Conservation (phyloP, 2,113 vertebrate genomes). For the Brachirus orientalis region DNA sequence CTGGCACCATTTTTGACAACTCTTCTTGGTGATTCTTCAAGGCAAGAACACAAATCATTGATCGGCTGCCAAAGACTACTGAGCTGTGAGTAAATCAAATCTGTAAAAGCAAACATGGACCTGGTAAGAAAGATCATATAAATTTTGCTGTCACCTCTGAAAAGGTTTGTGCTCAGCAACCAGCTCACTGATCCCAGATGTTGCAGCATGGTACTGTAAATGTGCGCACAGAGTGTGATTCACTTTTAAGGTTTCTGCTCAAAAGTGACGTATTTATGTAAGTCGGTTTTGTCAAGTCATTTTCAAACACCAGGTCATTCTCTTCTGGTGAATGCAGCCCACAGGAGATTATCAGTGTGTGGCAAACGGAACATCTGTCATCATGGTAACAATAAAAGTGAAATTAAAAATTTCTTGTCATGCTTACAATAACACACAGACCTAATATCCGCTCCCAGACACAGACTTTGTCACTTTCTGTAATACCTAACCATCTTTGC, state of each 20-base stretch:
- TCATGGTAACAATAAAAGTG: background rate
- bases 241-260: background rate
- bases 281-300: too few species aligned
- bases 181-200: slow-evolving; percentile 11
- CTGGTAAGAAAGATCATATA: background rate
- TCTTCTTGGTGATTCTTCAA: slow-evolving; percentile 6
- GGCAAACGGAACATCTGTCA: background rate
- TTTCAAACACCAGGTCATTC: too few species aligned
- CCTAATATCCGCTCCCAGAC: too few species aligned
- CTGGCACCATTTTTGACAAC: background rate
- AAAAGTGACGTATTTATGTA: background rate
- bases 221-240: background rate
- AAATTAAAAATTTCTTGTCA: too few species aligned
- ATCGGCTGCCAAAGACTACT: slow-evolving; percentile 5
- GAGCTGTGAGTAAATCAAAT: slow-evolving; percentile 9
- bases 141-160: background rate
- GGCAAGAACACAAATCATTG: slow-evolving; percentile 7
- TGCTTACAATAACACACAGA: too few species aligned
- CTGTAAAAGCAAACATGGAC: slow-evolving; percentile 1
- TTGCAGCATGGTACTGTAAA: background rate
- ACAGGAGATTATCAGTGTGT: background rate
- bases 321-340: background rate
- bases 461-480: too few species aligned
- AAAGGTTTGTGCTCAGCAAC: background rate
- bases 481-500: too few species aligned